A percentile compares a stretch with the other conserved stretches of the same genome.
These are phyloP conservation scores for Micromys minutus DNA, from an alignment of 2,113 vertebrate species.

Conservation along the genomic window DNA sequence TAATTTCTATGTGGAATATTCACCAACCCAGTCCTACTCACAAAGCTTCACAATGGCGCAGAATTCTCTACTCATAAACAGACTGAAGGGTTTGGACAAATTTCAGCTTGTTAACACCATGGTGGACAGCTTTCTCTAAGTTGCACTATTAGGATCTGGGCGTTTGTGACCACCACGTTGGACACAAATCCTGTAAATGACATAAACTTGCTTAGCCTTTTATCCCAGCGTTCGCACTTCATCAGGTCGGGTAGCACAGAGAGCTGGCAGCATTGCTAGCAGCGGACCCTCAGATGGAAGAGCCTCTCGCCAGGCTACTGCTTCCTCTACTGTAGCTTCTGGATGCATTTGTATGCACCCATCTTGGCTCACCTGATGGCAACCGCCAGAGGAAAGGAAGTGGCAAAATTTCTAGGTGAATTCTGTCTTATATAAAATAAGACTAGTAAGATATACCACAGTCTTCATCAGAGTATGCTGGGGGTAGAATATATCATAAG, in stretches of 20 bases:
- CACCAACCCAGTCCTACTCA: too few species aligned
- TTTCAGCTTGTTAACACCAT: too few species aligned
- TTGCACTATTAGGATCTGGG: too few species aligned
- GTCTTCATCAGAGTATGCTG: not conserved
- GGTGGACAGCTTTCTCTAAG: too few species aligned
- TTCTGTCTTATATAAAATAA: not conserved
- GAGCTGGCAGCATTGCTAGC: constrained; percentile 98
- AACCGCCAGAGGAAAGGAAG: too few species aligned
- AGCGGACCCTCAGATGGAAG: constrained; percentile 95
- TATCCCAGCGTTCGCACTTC: constrained; percentile 96
- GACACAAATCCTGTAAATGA: too few species aligned
- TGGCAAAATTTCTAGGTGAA: not conserved
- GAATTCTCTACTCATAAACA: too few species aligned
- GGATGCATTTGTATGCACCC: constrained; percentile 99
- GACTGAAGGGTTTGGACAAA: too few species aligned
- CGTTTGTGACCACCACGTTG: too few species aligned
- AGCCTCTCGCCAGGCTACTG: constrained; percentile 99
- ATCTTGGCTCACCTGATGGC: too few species aligned
- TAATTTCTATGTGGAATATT: too few species aligned
- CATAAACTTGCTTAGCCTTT: constrained; percentile 91
- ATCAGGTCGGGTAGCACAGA: constrained; percentile 94
- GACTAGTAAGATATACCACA: not conserved
- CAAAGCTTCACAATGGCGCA: too few species aligned
- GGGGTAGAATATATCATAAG: not conserved
- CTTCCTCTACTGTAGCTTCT: constrained; percentile 98